These are phyloP conservation scores for Polydrusus cervinus DNA, from an alignment of 2,888 invertebrate genomes.

Conservation along the genomic window DNA sequence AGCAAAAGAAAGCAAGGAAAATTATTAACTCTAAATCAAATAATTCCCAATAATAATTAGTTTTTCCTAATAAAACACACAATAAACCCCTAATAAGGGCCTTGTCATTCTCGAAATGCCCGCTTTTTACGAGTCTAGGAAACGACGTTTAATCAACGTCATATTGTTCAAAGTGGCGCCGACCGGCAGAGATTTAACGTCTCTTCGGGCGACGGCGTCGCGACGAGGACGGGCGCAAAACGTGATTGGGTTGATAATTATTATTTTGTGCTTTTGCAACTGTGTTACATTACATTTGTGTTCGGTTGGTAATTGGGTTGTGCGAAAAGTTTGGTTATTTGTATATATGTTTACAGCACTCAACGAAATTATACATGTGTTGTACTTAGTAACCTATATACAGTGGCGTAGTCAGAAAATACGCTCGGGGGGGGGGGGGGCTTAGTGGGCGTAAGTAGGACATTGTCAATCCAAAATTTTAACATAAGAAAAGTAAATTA, in stretches of 20 bases:
- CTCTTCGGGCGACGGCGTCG: conserved; percentile 10
- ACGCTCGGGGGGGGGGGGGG: too few species aligned
- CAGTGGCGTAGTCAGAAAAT: too few species aligned
- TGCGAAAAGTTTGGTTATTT: not conserved
- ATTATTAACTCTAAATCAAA: not conserved
- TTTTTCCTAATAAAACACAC: not conserved
- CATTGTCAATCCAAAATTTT: too few species aligned
- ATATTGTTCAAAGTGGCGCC: conserved; percentile 42
- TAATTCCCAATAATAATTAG: not conserved
- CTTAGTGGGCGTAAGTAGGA: too few species aligned
- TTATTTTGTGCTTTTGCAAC: conserved; percentile 13
- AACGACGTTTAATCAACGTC: conserved; percentile 43
- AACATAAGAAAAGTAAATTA: too few species aligned
- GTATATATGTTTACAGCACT: too few species aligned
- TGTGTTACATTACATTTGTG: conserved; percentile 1
- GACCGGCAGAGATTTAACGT: conserved; percentile 25
- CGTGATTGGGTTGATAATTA: conserved; percentile 31
- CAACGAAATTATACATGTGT: too few species aligned
- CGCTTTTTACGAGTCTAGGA: conserved; percentile 36
- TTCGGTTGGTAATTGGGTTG: not conserved
- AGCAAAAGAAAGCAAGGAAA: not conserved
- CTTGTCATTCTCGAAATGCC: conserved; percentile 12
- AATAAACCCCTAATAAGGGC: conserved; percentile 26
- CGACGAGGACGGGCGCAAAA: conserved; percentile 14
- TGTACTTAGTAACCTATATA: too few species aligned